phyloP scores from a whole-genome alignment of 2,113 vertebrate species.

The Solea senegalensis region DNA sequence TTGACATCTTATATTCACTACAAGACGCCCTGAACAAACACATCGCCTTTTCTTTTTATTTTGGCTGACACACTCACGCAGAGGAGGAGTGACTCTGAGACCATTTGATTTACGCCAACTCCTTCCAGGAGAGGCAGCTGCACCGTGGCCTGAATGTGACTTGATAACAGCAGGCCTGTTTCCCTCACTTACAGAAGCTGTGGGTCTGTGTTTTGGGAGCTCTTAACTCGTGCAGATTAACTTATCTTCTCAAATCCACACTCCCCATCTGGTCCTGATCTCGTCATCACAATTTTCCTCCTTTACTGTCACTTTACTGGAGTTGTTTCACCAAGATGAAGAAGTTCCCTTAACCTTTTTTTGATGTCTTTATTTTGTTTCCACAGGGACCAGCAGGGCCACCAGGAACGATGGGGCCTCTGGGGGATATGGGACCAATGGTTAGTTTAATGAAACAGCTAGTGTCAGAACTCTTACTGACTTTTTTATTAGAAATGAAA shows the following conservation, averaged over 20 bases:
- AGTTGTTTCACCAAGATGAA: conserved; percentile 33
- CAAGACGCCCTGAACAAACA: conserved; percentile 32
- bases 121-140: conserved; percentile 60
- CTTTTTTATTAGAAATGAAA: conserved; percentile 17
- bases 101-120: conserved; percentile 60
- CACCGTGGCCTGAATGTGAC: conserved; percentile 44
- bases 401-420: conserved; percentile 83
- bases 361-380: conserved; percentile 52
- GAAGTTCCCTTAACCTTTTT: conserved; percentile 40
- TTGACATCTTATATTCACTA: conserved; percentile 25
- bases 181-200: conserved; percentile 52
- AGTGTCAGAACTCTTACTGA: conserved; percentile 5
- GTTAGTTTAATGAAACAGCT: conserved; percentile 74
- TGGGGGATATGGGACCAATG: conserved; percentile 89
- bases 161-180: conserved; percentile 44
- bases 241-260: conserved; percentile 52
- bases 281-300: conserved; percentile 26
- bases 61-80: conserved; percentile 46
- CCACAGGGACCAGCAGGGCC: conserved; percentile 88
- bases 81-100: conserved; percentile 43
- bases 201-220: conserved; percentile 44
- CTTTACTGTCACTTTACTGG: conserved; percentile 31
- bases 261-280: conserved; percentile 31
- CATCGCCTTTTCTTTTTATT: conserved; percentile 39
- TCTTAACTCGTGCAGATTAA: conserved; percentile 50